A percentile compares a stretch with the other conserved stretches of the same genome.
These are phyloP conservation scores for Pomacea canaliculata DNA, from an alignment of 2,888 invertebrate genomes.

Conservation along the genomic window DNA sequence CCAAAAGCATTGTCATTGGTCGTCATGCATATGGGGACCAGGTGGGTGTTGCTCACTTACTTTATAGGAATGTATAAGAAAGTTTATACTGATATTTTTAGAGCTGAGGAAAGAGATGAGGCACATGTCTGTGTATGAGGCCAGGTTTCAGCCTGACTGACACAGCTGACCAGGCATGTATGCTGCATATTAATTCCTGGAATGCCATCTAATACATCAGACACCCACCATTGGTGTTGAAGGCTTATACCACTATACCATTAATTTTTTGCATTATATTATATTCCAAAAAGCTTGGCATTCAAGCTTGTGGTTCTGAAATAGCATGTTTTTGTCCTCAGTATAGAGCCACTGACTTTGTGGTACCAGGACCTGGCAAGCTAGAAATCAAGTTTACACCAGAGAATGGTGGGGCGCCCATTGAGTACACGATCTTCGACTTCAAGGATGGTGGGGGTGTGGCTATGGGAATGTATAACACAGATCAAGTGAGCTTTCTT, in stretches of 20 bases:
- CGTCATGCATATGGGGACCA: conserved; percentile 93
- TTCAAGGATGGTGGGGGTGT: conserved; percentile 84
- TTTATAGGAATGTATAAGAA: background rate
- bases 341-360: conserved; percentile 87
- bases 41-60: conserved; percentile 55
- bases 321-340: conserved; percentile 38
- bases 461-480: conserved; percentile 94
- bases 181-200: too few relatives aligned
- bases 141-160: background rate
- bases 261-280: too few relatives aligned
- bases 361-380: conserved; percentile 91
- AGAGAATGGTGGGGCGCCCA: conserved; percentile 73
- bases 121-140: background rate
- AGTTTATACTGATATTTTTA: too few relatives aligned
- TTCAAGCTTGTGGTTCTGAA: too few relatives aligned
- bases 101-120: too few relatives aligned
- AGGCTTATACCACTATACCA: too few relatives aligned
- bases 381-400: conserved; percentile 88
- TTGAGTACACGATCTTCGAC: conserved; percentile 84
- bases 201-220: background rate
- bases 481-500: conserved; percentile 80
- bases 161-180: too few relatives aligned
- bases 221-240: background rate
- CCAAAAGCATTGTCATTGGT: conserved; percentile 96
- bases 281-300: too few relatives aligned